These are phyloP conservation scores for Papilio elwesi DNA, from an alignment of 2,888 invertebrate genomes.

Conservation along the genomic window DNA sequence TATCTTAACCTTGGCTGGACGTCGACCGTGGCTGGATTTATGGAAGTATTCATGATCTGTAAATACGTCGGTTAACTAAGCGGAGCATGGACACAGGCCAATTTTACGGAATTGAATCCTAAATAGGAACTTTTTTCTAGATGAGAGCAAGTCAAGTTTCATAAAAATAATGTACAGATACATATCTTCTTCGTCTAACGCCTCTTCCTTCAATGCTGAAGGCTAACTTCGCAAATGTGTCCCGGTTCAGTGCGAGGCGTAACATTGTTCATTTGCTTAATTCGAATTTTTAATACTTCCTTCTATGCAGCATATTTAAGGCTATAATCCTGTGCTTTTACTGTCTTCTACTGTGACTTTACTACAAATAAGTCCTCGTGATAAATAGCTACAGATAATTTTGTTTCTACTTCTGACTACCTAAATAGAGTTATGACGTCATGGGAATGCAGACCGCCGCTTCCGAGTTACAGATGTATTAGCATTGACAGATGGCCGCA, in stretches of 20 bases:
- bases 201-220: no score
- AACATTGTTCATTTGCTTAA: no score
- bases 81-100: no score
- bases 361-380: slow-evolving; percentile 1
- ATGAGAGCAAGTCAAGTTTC: no score
- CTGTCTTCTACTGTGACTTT: neutral
- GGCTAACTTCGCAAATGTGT: no score
- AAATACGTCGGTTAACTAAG: no score
- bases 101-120: no score
- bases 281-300: no score
- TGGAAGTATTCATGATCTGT: neutral
- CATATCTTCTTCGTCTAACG: no score
- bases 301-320: neutral
- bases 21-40: neutral
- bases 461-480: slow-evolving; percentile 10
- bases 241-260: no score
- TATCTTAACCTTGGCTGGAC: slow-evolving; percentile 17
- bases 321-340: neutral
- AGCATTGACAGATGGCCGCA: slow-evolving; percentile 4
- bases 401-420: slow-evolving; percentile 14
- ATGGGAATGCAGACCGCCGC: neutral
- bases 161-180: no score
- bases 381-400: slow-evolving; percentile 8
- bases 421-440: slow-evolving; percentile 20
- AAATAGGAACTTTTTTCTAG: no score